These are phyloP conservation scores for Herminia tarsipennalis DNA, from an alignment of 2,888 invertebrate species.

Conservation along the genomic window DNA sequence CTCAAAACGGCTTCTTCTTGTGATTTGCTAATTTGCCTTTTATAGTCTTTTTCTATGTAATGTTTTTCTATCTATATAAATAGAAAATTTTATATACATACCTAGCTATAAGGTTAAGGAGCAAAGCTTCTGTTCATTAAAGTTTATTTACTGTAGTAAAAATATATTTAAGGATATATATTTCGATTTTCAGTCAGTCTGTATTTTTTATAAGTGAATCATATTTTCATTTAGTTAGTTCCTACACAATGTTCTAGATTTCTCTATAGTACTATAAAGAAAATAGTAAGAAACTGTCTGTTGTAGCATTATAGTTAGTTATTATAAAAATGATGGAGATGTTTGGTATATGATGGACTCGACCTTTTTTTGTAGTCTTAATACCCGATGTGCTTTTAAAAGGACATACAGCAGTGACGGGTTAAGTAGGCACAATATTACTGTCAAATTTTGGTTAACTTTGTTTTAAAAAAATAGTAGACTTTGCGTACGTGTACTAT, in stretches of 20 bases:
- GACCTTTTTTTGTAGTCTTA: background rate
- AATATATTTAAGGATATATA: conserved; percentile 33
- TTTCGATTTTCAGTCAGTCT: conserved; percentile 18
- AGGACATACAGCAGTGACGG: background rate
- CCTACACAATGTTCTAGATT: conserved; percentile 15
- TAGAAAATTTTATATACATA: conserved; percentile 68
- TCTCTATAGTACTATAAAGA: conserved; percentile 14
- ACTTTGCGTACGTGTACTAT: conserved; percentile 14
- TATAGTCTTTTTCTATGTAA: conserved; percentile 69
- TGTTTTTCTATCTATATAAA: conserved; percentile 60
- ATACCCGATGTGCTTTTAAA: conserved; percentile 1
- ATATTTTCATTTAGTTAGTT: conserved; percentile 9
- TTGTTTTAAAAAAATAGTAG: no score
- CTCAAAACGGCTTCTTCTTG: conserved; percentile 75
- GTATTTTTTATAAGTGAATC: conserved; percentile 27
- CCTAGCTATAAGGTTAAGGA: conserved; percentile 55
- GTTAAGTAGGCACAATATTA: conserved; percentile 8
- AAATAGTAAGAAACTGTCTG: conserved; percentile 18
- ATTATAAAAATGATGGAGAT: conserved; percentile 16
- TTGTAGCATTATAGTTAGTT: conserved; percentile 31
- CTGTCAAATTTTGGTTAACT: conserved; percentile 15
- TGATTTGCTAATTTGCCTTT: conserved; percentile 82
- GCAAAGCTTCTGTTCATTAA: conserved; percentile 71
- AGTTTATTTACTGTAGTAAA: conserved; percentile 53
- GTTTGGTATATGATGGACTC: conserved; percentile 8